Evolutionary conservation across 2,888 invertebrate genomes (phyloP).

Genomic region (Nephrotoma flavescens): DNA sequence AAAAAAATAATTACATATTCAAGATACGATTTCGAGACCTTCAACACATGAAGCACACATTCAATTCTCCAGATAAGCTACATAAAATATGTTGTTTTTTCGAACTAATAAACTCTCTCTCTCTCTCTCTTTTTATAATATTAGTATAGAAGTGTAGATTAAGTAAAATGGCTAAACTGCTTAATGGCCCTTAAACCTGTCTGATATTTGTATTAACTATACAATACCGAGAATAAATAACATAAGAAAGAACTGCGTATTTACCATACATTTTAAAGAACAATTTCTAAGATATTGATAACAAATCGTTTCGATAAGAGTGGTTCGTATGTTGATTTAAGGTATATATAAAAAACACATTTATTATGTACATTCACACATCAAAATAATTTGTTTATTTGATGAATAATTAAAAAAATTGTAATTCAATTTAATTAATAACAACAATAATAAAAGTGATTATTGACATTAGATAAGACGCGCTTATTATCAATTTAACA

Average conservation of each 20-base stretch:
- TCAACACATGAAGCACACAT: no score
- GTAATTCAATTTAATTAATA: background rate
- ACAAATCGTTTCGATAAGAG: background rate
- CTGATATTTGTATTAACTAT: no score
- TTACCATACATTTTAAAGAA: background rate
- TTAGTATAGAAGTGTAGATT: no score
- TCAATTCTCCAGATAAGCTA: no score
- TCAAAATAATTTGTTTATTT: background rate
- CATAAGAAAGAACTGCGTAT: background rate
- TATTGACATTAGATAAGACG: background rate
- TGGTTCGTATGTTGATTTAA: background rate
- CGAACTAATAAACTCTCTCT: no score
- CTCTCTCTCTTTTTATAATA: no score
- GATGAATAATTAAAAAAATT: background rate
- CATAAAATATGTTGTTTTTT: no score
- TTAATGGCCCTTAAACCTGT: no score
- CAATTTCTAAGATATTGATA: background rate
- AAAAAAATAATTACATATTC: no score
- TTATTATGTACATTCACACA: background rate
- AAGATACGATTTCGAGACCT: no score
- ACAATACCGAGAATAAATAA: no score
- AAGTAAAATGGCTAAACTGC: no score
- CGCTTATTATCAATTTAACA: background rate
- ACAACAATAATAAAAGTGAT: background rate
- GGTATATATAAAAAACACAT: background rate